Evolutionary conservation across 2,888 invertebrate species (phyloP), one percentile per base, ranked within the genome.

Genomic region (Plusia festucae): DNA sequence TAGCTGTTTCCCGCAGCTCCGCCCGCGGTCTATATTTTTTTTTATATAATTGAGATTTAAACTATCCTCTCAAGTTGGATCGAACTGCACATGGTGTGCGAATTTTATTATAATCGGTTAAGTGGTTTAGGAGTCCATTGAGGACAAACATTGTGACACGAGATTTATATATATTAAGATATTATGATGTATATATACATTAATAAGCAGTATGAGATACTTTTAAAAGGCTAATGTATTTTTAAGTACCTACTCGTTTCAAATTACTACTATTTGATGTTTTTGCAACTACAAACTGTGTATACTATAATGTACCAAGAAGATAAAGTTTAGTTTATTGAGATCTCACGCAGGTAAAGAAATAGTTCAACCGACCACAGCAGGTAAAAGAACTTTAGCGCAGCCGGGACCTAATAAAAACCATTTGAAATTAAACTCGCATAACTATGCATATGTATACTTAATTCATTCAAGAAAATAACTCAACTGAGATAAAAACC

Each of bases 341-440:
- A 51, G 44, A 49, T 34, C 61, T 60, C 46, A 22, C 20, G 52
- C 65, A 78, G 53, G 68, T 75, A 67, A 63, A 53, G 40, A 32
- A 40, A 66, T 57, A 60, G 53, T 56, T 61, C 60, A 64, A 65
- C 53, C 61, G 52, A 64, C 54, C 58, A 32, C 22, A 55, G 53
- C 69, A 79, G 70, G 76, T 69, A 69, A 71, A 40, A 72, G 15
- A 60, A 57, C 56, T 56, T 54, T 66, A 61, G 49, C 16, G 55
- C 52, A 53, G 55, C 46, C 60, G 22, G 44, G 44, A 53, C 30
- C 22, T n/a, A 52, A 72, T 55, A 73, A 62, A 54, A 63, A 53
- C 22, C 53, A 53, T 58, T 71, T 52, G 54, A 54, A 30, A 52
- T 40, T 65, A 11, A 49, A 49, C 3, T 18, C 20, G 20, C 18